phyloP scores from a whole-genome alignment of 2,113 vertebrate genomes.

The Theristicus caerulescens region DNA sequence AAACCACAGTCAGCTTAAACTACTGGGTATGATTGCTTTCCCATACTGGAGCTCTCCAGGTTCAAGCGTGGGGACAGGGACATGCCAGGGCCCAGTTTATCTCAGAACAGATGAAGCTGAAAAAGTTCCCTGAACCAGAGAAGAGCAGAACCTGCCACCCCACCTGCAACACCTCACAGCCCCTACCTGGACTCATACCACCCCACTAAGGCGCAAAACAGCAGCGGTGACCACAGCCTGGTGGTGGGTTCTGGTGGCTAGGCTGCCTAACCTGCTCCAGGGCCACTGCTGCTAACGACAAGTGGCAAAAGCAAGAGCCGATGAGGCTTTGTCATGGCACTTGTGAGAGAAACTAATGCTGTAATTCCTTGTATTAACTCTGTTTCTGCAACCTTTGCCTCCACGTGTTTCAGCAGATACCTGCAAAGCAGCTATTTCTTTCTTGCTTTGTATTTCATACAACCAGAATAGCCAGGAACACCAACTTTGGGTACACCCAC shows the following conservation, averaged over 20 bases:
- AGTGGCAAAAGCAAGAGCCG: neutral
- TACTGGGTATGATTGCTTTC: neutral
- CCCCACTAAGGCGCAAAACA: neutral
- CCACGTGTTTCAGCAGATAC: neutral
- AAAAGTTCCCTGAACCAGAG: neutral
- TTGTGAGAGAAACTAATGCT: neutral
- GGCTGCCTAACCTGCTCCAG: neutral
- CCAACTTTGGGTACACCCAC: neutral
- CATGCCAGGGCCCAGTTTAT: neutral
- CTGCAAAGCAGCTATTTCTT: neutral
- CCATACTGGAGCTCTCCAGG: neutral
- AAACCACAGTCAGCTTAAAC: neutral
- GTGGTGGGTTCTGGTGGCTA: neutral
- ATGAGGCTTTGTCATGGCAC: neutral
- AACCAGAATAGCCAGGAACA: neutral
- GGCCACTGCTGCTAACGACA: neutral
- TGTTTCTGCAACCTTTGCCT: neutral
- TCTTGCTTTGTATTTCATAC: neutral
- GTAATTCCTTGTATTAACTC: neutral
- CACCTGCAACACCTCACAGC: neutral
- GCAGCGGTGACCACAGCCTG: neutral
- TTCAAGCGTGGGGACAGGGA: neutral
- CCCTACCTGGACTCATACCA: neutral
- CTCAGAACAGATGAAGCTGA: neutral
- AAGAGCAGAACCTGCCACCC: neutral